A percentile compares a stretch with the other conserved stretches of the same genome.
These are phyloP conservation scores for Xestoiulus laeticollis DNA, from an alignment of 2,888 invertebrate genomes.

Conservation along the genomic window DNA sequence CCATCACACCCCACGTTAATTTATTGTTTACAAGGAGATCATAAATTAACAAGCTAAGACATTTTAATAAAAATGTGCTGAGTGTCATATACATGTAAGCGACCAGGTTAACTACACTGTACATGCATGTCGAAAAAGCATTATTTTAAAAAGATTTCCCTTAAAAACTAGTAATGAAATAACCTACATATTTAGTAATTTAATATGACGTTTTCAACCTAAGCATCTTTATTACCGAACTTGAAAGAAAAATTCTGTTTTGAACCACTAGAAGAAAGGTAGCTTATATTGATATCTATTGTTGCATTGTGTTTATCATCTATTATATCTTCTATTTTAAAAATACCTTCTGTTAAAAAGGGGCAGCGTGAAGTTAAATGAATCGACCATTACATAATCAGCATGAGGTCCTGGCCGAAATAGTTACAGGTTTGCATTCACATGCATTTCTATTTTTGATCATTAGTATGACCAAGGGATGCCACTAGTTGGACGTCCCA, in stretches of 20 bases:
- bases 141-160: not conserved
- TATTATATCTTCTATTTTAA: constrained; percentile 28
- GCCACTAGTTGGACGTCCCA: constrained; percentile 31
- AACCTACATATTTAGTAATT: not conserved
- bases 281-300: constrained; percentile 30
- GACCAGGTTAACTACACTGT: no score
- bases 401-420: constrained; percentile 35
- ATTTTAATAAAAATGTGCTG: no score
- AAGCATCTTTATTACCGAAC: not conserved
- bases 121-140: constrained; percentile 4
- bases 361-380: constrained; percentile 4
- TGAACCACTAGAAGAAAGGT: constrained; percentile 10
- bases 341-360: not conserved
- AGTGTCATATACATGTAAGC: not conserved
- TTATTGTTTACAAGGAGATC: no score
- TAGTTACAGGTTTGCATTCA: not conserved
- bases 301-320: constrained; percentile 28
- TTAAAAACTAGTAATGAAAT: not conserved
- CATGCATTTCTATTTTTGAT: constrained; percentile 23
- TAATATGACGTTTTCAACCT: not conserved
- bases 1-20: no score
- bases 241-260: not conserved
- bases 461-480: constrained; percentile 36
- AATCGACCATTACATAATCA: not conserved
- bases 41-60: no score